phyloP scores from a whole-genome alignment of 2,888 invertebrate genomes.

The Nesidiocoris tenuis region DNA sequence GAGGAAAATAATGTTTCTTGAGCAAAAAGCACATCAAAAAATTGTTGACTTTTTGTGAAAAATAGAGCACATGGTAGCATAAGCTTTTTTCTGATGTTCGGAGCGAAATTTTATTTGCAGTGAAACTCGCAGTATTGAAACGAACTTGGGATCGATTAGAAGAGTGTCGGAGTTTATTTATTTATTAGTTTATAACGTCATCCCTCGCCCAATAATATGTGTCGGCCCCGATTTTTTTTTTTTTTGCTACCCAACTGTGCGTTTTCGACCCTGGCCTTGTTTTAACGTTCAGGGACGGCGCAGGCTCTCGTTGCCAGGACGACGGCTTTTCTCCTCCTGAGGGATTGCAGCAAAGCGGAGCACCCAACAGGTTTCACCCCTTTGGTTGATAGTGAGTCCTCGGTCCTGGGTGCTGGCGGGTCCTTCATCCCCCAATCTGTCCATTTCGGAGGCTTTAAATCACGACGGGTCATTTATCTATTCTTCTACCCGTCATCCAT shows the following conservation, averaged over 20 bases:
- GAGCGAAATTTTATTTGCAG: too few relatives aligned
- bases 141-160: too few relatives aligned
- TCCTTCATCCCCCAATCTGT: not conserved
- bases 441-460: not conserved
- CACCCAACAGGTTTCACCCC: constrained; percentile 34
- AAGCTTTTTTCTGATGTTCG: too few relatives aligned
- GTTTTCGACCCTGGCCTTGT: not conserved
- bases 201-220: too few relatives aligned
- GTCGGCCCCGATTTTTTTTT: not conserved
- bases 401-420: constrained; percentile 8
- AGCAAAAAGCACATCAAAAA: too few relatives aligned
- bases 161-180: too few relatives aligned
- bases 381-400: constrained; percentile 5
- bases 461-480: not conserved
- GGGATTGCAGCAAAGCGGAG: constrained; percentile 8
- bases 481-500: too few relatives aligned
- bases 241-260: not conserved
- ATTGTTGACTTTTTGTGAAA: too few relatives aligned
- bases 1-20: too few relatives aligned
- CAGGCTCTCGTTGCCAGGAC: constrained; percentile 39
- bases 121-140: too few relatives aligned
- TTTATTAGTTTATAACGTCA: too few relatives aligned
- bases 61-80: too few relatives aligned
- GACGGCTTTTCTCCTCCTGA: constrained; percentile 36
- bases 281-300: constrained; percentile 16